A percentile compares a stretch with the other conserved stretches of the same genome.
Conservation (phyloP, 2,888 invertebrate species). For the Heteromyza rotundicornis region DNA sequence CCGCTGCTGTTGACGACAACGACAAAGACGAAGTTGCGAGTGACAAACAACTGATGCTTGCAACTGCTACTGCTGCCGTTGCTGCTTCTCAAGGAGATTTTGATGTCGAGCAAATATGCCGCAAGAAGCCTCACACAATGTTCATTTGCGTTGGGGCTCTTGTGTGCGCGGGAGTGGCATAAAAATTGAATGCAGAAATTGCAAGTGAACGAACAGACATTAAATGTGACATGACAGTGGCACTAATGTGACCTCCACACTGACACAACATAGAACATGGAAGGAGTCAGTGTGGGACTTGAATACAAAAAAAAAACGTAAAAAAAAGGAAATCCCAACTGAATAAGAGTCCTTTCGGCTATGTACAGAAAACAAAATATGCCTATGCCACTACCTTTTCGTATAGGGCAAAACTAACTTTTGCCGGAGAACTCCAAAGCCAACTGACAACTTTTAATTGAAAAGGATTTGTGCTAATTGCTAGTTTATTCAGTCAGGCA, state of each 20-base stretch:
- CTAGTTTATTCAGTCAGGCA: conserved; percentile 15
- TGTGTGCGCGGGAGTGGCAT: too few species aligned
- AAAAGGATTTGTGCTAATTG: conserved; percentile 6
- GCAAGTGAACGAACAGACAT: background rate
- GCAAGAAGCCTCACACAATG: background rate
- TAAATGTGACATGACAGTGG: background rate
- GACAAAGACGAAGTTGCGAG: background rate
- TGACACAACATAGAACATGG: too few species aligned
- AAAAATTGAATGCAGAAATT: background rate
- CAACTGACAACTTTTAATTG: background rate
- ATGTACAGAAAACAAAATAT: too few species aligned
- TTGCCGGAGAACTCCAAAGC: too few species aligned
- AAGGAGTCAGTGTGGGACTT: too few species aligned
- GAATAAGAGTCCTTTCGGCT: too few species aligned
- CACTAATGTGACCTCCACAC: background rate
- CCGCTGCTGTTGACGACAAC: background rate
- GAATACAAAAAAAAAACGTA: background rate
- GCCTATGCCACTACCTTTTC: too few species aligned
- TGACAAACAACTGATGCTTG: background rate
- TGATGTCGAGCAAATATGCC: background rate
- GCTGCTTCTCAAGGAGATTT: too few species aligned
- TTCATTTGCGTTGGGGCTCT: too few species aligned
- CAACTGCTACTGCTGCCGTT: background rate
- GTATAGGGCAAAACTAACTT: too few species aligned
- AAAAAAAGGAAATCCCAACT: too few species aligned